phyloP scores from a whole-genome alignment of 2,888 invertebrate genomes.

The Netelia virgata region DNA sequence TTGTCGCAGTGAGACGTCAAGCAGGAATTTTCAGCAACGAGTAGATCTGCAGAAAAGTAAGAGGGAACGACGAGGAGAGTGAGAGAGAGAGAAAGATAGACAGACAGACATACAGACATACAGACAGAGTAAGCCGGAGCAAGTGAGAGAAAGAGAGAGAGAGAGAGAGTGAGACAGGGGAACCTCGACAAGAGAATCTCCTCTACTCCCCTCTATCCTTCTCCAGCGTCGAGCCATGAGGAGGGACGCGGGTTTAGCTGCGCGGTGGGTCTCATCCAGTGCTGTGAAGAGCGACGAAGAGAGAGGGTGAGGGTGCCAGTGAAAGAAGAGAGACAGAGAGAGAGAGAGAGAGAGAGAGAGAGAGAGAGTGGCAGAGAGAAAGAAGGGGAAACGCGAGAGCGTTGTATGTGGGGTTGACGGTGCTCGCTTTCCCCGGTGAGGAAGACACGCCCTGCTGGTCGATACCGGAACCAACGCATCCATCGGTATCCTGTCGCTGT shows the following conservation, averaged over 20 bases:
- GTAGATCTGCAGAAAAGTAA: slow-evolving; percentile 44
- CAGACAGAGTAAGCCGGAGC: neutral
- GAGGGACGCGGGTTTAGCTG: slow-evolving; percentile 43
- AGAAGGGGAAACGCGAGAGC: slow-evolving; percentile 65
- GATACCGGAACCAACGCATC: slow-evolving; percentile 80
- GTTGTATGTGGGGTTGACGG: slow-evolving; percentile 75
- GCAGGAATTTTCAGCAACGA: slow-evolving; percentile 66
- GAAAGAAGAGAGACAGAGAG: slow-evolving; percentile 33
- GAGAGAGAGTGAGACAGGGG: slow-evolving; percentile 26
- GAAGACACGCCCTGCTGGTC: slow-evolving; percentile 80
- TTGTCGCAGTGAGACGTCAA: slow-evolving; percentile 74
- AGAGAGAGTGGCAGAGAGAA: slow-evolving; percentile 52
- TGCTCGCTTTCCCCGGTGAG: slow-evolving; percentile 76
- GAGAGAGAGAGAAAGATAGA: neutral
- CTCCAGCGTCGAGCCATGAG: neutral
- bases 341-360: slow-evolving; percentile 44
- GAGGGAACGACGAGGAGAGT: slow-evolving; percentile 3
- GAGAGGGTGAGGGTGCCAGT: neutral
- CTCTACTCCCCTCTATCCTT: neutral
- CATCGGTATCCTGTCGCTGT: slow-evolving; percentile 70
- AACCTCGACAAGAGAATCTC: slow-evolving; percentile 51
- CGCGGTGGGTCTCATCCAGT: slow-evolving; percentile 35
- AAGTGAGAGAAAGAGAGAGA: neutral
- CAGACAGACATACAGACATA: slow-evolving; percentile 13
- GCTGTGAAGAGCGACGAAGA: neutral